Evolutionary conservation across 2,797 vertebrate genomes (phyloP), one percentile per base, ranked within the genome.

Genomic region (Lacerta agilis): DNA sequence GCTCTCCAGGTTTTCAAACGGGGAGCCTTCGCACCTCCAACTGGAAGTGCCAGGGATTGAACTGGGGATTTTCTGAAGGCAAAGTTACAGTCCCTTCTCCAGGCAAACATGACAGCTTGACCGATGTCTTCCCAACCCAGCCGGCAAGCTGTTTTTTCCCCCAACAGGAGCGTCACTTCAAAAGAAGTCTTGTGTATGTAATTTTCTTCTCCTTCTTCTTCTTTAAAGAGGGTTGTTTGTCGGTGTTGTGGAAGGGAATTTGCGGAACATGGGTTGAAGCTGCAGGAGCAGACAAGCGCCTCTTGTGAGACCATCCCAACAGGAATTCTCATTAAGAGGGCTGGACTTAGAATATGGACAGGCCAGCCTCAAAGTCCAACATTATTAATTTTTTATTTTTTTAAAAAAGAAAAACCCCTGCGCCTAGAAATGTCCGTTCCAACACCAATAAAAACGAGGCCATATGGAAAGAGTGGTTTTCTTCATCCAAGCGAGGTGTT

Each of bases 391-490:
- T n/a, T n/a, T n/a, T n/a, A n/a, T 49, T 69, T 69, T 67, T 10
- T 58, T 18, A 2, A 85, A 38, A 5, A 20, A 18, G 15, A 38
- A 69, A 38, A 38, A 1, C 20, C 49, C 49, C 13, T 55, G 49
- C 4, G 49, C 13, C 49, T 41, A 76, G 79, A 88, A 76, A 23
- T 36, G 58, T 76, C 79, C 43, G 9, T 41, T 45, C 82, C 8
- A 17, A 80, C n/a, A 80, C 82, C 91, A 88, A 85, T 41, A 43
- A 89, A 88, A 92, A 67, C 4, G 49, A 0, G 1, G 18, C 45
- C 4, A 36, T 36, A 43, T 29, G 87, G 43, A 75, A 87, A 82
- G 9, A 18, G 43, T 2, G 3, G 7, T 82, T 71, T 89, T 77
- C 69, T 67, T 58, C 55, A 8, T 13, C 83, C 17, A 38, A 73